Base-by-base conservation (phyloP, 2,113 vertebrate species). In the Accipiter virgatus region DNA sequence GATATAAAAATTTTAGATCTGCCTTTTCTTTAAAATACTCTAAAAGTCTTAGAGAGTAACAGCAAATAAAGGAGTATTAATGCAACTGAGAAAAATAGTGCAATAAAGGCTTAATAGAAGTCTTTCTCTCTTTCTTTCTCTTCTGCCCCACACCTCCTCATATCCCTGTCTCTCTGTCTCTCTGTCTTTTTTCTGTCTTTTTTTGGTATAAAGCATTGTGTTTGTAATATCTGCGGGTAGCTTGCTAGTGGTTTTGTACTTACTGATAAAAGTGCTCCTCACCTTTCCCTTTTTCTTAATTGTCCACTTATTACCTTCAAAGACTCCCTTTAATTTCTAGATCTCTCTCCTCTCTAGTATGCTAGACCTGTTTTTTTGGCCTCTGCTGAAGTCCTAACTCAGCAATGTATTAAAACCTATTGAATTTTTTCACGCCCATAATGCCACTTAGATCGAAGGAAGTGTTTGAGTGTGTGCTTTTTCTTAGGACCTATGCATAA, bases 401-500 rank as follows among this genome's bases (percentile, higher is more conserved):
- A 47, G 38, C 47, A 68, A 13, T 43, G 23, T 32, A 71, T 67
- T 59, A 45, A 86, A 90, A 58, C 19, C 5, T 61, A 34, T 16
- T 65, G 52, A 34, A 13, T 50, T 83, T 83, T 87, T 85, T 52
- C 66, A 58, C 0, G 1, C 10, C 26, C 18, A 5, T 29, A 50
- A 17, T 73, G 20, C 71, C 79, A 63, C 82, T 81, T 86, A 38
- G 31, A 59, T 50, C 71, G 63, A 74, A 63, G 79, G 86, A 90
- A 93, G n/a, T 6, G 0, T 50, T 89, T 56, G 85, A 94, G 70
- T 89, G 72, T 83, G 45, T 93, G 48, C 66, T 91, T 95, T 90
- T 56, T 82, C 90, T 88, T 84, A 92, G 90, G 52, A 47, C 53
- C n/a, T 53, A 7, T 43, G 59, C 63, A 78, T 88, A 90, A 97